These are phyloP conservation scores for Metopolophium dirhodum DNA, from an alignment of 1,140 invertebrate genomes.

Conservation along the genomic window DNA sequence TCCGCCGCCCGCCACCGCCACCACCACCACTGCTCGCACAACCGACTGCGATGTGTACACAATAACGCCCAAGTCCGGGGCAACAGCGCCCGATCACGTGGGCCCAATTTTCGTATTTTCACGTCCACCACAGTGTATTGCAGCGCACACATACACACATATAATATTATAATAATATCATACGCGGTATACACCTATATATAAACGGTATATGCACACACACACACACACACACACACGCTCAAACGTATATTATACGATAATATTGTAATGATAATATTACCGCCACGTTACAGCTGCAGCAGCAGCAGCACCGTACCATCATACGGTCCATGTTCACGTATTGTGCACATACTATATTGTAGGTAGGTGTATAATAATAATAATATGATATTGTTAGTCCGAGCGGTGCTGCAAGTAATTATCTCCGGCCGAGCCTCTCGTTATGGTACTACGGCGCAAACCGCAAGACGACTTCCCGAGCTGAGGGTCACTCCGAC, in stretches of 20 bases:
- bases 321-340: not conserved
- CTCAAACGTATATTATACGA: not conserved
- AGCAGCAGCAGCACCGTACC: not conserved
- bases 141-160: not conserved
- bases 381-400: not conserved
- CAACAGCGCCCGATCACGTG: not conserved
- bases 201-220: not conserved
- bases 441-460: constrained; percentile 10
- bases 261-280: not conserved
- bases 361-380: too few relatives aligned
- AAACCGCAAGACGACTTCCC: constrained; percentile 48
- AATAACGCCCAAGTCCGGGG: not conserved
- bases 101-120: constrained; percentile 19
- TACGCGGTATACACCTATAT: not conserved
- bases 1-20: not conserved
- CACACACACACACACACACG: not conserved
- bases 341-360: not conserved
- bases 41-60: not conserved
- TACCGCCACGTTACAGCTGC: not conserved
- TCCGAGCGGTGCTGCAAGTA: not conserved
- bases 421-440: not conserved
- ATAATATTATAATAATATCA: not conserved
- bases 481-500: constrained; percentile 1
- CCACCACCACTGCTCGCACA: too few relatives aligned
- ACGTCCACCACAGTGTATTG: not conserved